These are phyloP conservation scores for Dynastes hyllus DNA, from an alignment of 2,888 invertebrate genomes.

Conservation along the genomic window DNA sequence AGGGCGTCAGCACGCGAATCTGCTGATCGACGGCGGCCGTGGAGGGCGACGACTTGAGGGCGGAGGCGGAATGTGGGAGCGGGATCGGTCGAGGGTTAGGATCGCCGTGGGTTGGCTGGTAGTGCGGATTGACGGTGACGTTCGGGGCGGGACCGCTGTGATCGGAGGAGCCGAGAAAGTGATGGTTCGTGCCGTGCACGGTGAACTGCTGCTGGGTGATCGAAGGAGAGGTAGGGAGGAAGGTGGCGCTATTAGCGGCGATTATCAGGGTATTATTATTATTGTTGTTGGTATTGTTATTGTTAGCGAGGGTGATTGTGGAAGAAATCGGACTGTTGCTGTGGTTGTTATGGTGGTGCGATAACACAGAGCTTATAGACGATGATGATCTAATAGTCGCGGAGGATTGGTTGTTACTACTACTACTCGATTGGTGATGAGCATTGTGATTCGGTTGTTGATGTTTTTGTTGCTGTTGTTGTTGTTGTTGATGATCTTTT, in stretches of 20 bases:
- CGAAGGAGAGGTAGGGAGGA: too few species aligned
- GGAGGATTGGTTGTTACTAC: background rate
- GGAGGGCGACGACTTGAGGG: conserved; percentile 23
- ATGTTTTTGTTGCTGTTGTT: conserved; percentile 6
- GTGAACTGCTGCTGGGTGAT: conserved; percentile 70
- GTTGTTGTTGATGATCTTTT: conserved; percentile 13
- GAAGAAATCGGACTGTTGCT: conserved; percentile 51
- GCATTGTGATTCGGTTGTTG: conserved; percentile 16
- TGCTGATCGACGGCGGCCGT: conserved; percentile 80
- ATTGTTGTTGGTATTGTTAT: conserved; percentile 17
- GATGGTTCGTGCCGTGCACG: conserved; percentile 66
- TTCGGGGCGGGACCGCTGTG: conserved; percentile 79
- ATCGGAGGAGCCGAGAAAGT: conserved; percentile 71
- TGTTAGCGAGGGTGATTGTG: conserved; percentile 53
- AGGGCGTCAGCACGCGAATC: conserved; percentile 91
- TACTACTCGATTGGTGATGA: conserved; percentile 21
- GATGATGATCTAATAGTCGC: background rate
- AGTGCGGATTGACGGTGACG: conserved; percentile 79
- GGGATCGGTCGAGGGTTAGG: conserved; percentile 54
- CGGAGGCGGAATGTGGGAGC: conserved; percentile 21
- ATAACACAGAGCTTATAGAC: background rate
- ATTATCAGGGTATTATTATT: conserved; percentile 9
- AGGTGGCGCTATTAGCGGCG: background rate
- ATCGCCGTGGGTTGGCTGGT: conserved; percentile 61
- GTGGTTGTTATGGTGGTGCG: conserved; percentile 18